Evolutionary conservation across 2,113 vertebrate genomes (phyloP), one percentile per base, ranked within the genome.

Genomic region (Engraulis encrasicolus): DNA sequence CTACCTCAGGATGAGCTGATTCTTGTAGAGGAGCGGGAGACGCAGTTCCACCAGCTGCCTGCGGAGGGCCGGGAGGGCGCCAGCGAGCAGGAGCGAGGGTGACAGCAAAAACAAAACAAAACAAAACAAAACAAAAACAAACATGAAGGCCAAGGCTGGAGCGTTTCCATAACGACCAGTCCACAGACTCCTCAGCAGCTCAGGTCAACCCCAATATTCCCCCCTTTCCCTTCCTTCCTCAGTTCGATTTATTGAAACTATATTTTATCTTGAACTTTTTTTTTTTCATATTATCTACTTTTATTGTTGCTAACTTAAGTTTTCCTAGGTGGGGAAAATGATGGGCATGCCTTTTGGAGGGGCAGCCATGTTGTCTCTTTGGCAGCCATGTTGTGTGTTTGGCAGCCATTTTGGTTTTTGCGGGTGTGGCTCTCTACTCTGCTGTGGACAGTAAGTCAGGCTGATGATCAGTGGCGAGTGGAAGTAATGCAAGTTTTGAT

Each of bases 201-300:
- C 97, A 98, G 97, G 97, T 99, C 95, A 92, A 96, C 94, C 91
- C 80, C 94, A 92, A 91, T 92, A 91, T 94, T 94, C 93, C 87
- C 92, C 66, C 66, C 31, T 91, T 94, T 94, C 93, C 87, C 92
- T 31, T 31, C 31, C 40, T 45, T 74, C 31, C 66, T 74, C 66
- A 0, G 61, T 71, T 58, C 0, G 54, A n/a, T 58, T 71, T 27
- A 71, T 9, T 71, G 23, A 71, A n/a, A 23, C 23, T 27, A 11
- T 74, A 31, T 93, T 93, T 94, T 90, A 91, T 92, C 94, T 92
- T 93, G 87, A 87, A 87, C 88, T 88, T 27, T n/a, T 40, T 88
- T 34, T 74, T 2, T 92, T 92, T 94, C 92, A 92, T 93, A 92
- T 90, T 92, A 90, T 90, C 84, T 88, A 88, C 77, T 90, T 90